These are phyloP conservation scores for Aleiodes sp. DNA, from an alignment of 1,140 invertebrate genomes.

Conservation along the genomic window DNA sequence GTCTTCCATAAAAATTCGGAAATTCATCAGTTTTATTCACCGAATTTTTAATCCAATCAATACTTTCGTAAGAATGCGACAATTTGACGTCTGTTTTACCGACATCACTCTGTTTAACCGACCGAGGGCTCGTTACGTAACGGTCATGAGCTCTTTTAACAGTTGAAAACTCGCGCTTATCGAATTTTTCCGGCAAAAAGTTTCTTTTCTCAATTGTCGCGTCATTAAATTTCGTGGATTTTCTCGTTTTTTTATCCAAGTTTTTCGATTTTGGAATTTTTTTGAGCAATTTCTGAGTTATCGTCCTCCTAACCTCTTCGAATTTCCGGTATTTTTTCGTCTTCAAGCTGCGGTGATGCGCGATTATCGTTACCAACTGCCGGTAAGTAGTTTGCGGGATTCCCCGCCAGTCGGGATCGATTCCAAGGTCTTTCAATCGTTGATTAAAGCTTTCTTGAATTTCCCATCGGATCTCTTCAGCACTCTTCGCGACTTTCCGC, in stretches of 20 bases:
- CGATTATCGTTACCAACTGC: constrained; percentile 65
- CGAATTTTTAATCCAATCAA: constrained; percentile 46
- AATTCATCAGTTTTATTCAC: constrained; percentile 34
- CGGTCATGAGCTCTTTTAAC: constrained; percentile 23
- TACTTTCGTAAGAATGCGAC: constrained; percentile 45
- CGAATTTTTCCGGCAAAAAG: too few species aligned
- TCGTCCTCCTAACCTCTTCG: constrained; percentile 62
- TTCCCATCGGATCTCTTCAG: constrained; percentile 44
- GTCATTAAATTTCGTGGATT: too few species aligned
- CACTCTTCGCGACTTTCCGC: too few species aligned
- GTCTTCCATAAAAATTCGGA: background rate
- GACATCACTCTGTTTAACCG: constrained; percentile 20
- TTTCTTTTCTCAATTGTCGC: too few species aligned
- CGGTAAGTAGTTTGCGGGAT: constrained; percentile 64
- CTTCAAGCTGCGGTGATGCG: constrained; percentile 66
- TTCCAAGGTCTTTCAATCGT: constrained; percentile 65
- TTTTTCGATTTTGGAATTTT: constrained; percentile 49
- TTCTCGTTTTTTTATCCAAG: constrained; percentile 22
- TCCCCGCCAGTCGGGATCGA: constrained; percentile 68
- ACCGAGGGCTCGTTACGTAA: background rate
- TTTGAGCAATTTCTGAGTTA: constrained; percentile 64
- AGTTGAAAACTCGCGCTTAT: too few species aligned
- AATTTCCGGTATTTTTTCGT: constrained; percentile 66
- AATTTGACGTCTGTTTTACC: constrained; percentile 22
- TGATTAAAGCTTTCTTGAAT: constrained; percentile 48